Percentiles rank a stretch among this genome's conserved stretches.
phyloP scores from a whole-genome alignment of 92 coral and sea anemone species.

The Porites lobata region DNA sequence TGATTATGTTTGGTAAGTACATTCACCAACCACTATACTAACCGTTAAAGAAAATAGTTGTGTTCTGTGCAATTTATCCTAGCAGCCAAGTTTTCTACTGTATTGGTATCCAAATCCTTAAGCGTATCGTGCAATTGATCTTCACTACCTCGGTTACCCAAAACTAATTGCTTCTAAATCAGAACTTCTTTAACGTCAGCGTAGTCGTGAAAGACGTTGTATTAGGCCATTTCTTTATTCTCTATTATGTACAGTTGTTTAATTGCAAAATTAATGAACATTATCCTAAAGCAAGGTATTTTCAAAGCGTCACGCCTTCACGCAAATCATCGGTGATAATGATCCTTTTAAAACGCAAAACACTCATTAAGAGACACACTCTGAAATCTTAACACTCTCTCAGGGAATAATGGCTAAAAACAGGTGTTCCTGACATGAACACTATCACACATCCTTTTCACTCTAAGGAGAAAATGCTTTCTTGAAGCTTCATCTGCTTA shows the following conservation, averaged over 20 bases:
- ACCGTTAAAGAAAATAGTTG: not conserved
- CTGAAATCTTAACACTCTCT: not conserved
- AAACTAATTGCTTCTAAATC: constrained; percentile 14
- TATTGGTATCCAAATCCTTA: not conserved
- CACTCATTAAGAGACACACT: constrained; percentile 26
- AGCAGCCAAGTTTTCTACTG: not conserved
- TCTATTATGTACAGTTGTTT: not conserved
- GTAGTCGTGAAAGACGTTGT: not conserved
- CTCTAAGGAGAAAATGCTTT: not conserved
- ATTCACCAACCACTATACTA: not conserved
- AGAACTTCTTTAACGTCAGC: not conserved
- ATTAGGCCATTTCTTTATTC: not conserved
- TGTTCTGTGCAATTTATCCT: not conserved
- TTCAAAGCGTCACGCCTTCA: not conserved
- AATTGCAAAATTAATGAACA: constrained; percentile 20
- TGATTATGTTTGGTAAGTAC: not conserved
- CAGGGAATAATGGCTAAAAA: not conserved
- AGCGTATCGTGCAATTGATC: not conserved
- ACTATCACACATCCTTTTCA: not conserved
- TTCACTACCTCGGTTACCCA: not conserved
- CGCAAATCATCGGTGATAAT: constrained; percentile 1
- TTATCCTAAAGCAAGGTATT: not conserved
- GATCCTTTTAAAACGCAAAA: constrained; percentile 12
- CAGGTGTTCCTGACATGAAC: not conserved
- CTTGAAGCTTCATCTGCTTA: not conserved